Conservation (phyloP, 2,888 invertebrate species). For the Doris montereyensis region DNA sequence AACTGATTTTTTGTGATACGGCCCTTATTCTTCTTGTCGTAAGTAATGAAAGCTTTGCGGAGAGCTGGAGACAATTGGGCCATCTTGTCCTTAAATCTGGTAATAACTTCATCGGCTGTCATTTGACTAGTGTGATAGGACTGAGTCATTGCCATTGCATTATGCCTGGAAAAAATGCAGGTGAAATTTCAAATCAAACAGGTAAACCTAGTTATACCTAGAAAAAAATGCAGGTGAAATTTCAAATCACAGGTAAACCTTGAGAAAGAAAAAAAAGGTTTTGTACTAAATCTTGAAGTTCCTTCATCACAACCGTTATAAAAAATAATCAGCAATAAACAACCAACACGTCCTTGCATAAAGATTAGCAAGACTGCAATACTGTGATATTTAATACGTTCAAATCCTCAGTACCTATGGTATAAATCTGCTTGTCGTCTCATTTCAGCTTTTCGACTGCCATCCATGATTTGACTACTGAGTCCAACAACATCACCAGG, state of each 20-base stretch:
- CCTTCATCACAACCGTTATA: not conserved
- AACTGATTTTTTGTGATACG: constrained; percentile 66
- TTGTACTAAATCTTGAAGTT: not conserved
- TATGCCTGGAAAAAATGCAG: constrained; percentile 31
- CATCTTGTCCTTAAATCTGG: constrained; percentile 64
- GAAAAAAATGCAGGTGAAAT: not conserved
- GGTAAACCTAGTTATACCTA: too few relatives aligned
- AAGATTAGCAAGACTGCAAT: too few relatives aligned
- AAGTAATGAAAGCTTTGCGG: constrained; percentile 63
- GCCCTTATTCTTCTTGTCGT: constrained; percentile 61
- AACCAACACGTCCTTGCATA: too few relatives aligned
- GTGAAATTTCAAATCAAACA: too few relatives aligned
- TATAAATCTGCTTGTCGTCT: constrained; percentile 56
- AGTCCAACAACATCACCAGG: constrained; percentile 69
- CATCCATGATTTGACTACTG: constrained; percentile 66
- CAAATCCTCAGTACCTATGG: too few relatives aligned
- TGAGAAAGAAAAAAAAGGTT: not conserved
- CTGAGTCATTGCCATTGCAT: constrained; percentile 37
- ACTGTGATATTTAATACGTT: too few relatives aligned
- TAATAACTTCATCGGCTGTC: constrained; percentile 66
- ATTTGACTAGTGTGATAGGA: constrained; percentile 48
- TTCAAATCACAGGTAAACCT: too few relatives aligned
- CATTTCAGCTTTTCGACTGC: constrained; percentile 56
- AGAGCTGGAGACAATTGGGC: constrained; percentile 61
- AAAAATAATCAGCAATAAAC: too few relatives aligned